Percentiles rank a stretch among this genome's conserved stretches.
phyloP scores from a whole-genome alignment of 2,797 vertebrate species.

The Eutrigla gurnardus region DNA sequence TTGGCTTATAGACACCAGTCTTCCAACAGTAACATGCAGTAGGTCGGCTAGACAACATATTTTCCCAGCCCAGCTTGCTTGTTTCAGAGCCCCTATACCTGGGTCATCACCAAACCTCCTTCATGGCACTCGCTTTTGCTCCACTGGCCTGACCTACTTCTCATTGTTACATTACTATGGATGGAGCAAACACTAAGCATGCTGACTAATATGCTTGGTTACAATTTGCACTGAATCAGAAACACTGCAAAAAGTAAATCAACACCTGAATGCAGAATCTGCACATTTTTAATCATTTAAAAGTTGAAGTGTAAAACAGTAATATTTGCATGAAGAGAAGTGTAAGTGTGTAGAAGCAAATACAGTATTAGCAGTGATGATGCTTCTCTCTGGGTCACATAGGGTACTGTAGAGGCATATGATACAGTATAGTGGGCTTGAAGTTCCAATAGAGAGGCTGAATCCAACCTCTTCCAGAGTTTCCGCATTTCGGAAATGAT shows the following conservation, averaged over 20 bases:
- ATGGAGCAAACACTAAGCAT: conserved; percentile 55
- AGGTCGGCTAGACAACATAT: conserved; percentile 62
- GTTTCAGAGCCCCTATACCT: conserved; percentile 50
- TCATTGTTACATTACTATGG: conserved; percentile 59
- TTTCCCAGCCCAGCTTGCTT: conserved; percentile 45
- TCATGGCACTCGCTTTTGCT: conserved; percentile 53
- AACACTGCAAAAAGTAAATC: conserved; percentile 9
- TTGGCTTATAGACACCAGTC: conserved; percentile 2
- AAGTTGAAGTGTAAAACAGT: neutral
- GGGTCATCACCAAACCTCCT: conserved; percentile 51
- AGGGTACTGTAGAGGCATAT: neutral
- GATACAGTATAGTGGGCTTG: neutral
- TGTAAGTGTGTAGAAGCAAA: neutral
- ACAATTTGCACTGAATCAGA: conserved; percentile 24
- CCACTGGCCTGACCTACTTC: conserved; percentile 71
- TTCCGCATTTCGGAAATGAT: too few species aligned
- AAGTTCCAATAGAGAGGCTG: neutral
- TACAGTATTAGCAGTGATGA: neutral
- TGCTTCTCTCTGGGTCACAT: conserved; percentile 6
- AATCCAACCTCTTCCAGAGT: too few species aligned
- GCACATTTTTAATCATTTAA: neutral
- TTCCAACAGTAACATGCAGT: conserved; percentile 18
- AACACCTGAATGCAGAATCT: neutral
- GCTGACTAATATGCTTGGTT: conserved; percentile 34
- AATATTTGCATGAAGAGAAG: neutral